Base-by-base conservation (phyloP, 2,113 vertebrate genomes). In the Rhipidura dahli region DNA sequence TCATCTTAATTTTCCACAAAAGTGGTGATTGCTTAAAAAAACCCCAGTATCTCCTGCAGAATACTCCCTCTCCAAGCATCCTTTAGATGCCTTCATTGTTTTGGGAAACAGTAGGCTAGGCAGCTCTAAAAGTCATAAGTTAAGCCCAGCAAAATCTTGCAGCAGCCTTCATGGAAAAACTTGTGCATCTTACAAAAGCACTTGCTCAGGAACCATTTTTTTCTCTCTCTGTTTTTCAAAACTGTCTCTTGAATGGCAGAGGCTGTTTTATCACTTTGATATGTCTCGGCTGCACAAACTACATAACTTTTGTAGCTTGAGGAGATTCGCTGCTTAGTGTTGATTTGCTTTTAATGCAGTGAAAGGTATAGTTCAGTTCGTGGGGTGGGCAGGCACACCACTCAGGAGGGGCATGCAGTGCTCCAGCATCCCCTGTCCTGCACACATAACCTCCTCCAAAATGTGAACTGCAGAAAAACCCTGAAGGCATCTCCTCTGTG, bases 1-100 rank as follows among this genome's bases (percentile, higher is more conserved):
- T 50, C 95, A 87, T 86, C 35, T 88, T 39, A 91, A 95, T 96
- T 94, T 91, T 91, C 80, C 93, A 92, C 49, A 39, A 5, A 92
- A 95, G 56, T 64, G 16, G 72, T 75, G 90, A 96, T 88, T 78
- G 42, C 79, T 93, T 93, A 37, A 65, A 87, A 77, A 71, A 93
- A 6, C 1, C 1, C 7, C 64, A 68, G 31, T 70, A 53, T 73
- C 47, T 94, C 56, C 60, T 81, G 60, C 79, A 83, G 51, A 86
- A 89, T 44, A 54, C 16, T 88, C n/a, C 37, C 28, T 63, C 56
- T 60, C 59, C 56, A 63, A 90, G 26, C 28, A 83, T 75, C 76
- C 57, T 86, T 88, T 81, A 82, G 87, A 96, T 40, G 51, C 59
- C 44, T 86, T 56, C n/a, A 81, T 80, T 60, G 59, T 89, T 80